Evolutionary conservation across 2,113 vertebrate species (phyloP), one percentile per base, ranked within the genome.

Genomic region (Eurystomus gularis): DNA sequence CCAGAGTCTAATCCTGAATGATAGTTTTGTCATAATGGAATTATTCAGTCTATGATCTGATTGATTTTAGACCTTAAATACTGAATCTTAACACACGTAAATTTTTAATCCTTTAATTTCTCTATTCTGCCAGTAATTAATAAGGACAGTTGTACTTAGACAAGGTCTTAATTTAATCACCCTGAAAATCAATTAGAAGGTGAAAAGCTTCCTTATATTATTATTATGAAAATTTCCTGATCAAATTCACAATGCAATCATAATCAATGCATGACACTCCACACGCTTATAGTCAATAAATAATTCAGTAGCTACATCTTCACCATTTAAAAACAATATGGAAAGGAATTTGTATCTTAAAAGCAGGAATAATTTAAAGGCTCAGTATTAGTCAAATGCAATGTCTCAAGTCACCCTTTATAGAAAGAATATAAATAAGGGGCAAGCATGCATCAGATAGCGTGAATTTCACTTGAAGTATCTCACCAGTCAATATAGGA

Each of bases 61-160:
- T 97, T 96, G 97, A 97, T 97, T 97, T 96, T 87, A 97, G 96
- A 92, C 91, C 91, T 91, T 93, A 97, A 96, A 94, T 96, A 96
- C 87, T 87, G 95, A 97, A 95, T 96, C 84, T 97, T 97, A 96
- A 97, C 94, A 96, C 93, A 96, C 80, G 60, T 90, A 96, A 95
- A 96, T 92, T 96, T 96, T 97, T 96, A 97, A 97, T 97, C 93
- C 95, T 93, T 95, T 95, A 94, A 96, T 94, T 96, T 97, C 90
- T 97, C 93, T 96, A 78, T 85, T 93, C 95, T 93, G 91, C 90
- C 94, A 94, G 95, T 90, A 97, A 95, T 96, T 96, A 96, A 97
- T 97, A 97, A 97, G 86, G 86, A 93, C 92, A 95, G 86, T 93
- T 1, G 2, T 84, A 95, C 95, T 97, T 94, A 96, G 88, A 97